Evolutionary conservation across 2,797 vertebrate species (phyloP).

Genomic region (Florisuga fusca): DNA sequence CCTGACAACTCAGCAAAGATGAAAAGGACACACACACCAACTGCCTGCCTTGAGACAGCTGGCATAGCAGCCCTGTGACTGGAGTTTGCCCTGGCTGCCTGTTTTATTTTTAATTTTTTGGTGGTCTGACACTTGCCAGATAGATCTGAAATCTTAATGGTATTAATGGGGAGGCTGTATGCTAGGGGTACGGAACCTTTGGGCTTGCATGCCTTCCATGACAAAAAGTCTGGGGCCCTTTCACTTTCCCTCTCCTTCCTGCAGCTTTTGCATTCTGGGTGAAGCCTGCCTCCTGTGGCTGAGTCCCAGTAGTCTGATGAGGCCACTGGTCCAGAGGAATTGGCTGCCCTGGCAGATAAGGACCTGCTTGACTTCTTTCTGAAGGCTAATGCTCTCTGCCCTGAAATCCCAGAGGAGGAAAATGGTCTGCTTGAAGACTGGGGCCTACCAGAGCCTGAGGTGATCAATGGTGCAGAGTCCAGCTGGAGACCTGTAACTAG

Average conservation of each 20-base stretch:
- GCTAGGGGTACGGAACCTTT: no score
- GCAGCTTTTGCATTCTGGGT: not conserved
- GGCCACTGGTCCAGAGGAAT: constrained; percentile 54
- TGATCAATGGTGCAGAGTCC: no score
- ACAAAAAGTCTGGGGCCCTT: not conserved
- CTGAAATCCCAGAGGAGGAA: constrained; percentile 50
- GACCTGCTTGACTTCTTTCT: constrained; percentile 88
- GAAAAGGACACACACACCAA: no score
- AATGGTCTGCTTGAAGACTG: constrained; percentile 75
- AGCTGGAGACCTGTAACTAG: no score
- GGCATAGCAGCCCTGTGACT: not conserved
- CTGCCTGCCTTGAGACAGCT: no score
- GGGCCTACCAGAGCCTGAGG: constrained; percentile 79
- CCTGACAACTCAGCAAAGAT: no score
- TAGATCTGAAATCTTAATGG: not conserved
- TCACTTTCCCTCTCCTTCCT: not conserved
- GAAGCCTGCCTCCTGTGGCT: rapidly evolving
- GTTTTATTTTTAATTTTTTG: not conserved
- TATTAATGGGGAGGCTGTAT: no score
- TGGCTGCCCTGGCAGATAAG: constrained; percentile 74
- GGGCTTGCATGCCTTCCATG: not conserved
- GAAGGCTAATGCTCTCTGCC: constrained; percentile 61
- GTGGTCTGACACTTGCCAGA: not conserved
- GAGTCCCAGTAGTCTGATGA: not conserved
- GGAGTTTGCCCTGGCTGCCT: not conserved